Conservation (phyloP, 2,797 vertebrate species). For the Alfaro cultratus region DNA sequence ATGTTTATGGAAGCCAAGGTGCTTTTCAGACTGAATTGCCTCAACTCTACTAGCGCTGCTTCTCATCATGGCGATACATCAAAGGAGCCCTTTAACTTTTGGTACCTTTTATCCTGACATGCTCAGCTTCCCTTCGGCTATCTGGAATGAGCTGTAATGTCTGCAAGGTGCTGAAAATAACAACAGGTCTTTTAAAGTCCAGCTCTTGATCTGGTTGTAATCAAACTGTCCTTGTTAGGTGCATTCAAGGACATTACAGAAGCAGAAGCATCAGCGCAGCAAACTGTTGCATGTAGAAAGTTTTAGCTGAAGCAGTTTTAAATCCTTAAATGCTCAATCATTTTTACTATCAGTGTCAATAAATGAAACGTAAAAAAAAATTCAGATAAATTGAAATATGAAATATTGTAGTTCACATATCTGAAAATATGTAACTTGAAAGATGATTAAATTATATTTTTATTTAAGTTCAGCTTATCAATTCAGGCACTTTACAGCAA, state of each 20-base stretch:
- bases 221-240: conserved; percentile 27
- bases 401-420: neutral
- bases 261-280: neutral
- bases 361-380: neutral
- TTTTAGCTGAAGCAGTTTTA: neutral
- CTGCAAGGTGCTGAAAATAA: conserved; percentile 14
- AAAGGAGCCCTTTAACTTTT: neutral
- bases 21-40: conserved; percentile 7
- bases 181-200: conserved; percentile 38
- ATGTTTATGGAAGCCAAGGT: conserved; percentile 17
- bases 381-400: neutral
- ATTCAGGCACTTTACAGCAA: neutral
- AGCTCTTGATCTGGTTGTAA: conserved; percentile 17
- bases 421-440: neutral
- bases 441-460: neutral
- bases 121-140: conserved; percentile 12
- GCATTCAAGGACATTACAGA: conserved; percentile 28
- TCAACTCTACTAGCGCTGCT: neutral
- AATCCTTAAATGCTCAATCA: neutral
- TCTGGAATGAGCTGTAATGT: conserved; percentile 2
- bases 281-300: conserved; percentile 10
- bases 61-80: conserved; percentile 19
- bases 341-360: neutral
- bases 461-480: neutral
- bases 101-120: conserved; percentile 22